Evolutionary conservation across 1,140 invertebrate genomes (phyloP).

Genomic region (Cylas formicarius): DNA sequence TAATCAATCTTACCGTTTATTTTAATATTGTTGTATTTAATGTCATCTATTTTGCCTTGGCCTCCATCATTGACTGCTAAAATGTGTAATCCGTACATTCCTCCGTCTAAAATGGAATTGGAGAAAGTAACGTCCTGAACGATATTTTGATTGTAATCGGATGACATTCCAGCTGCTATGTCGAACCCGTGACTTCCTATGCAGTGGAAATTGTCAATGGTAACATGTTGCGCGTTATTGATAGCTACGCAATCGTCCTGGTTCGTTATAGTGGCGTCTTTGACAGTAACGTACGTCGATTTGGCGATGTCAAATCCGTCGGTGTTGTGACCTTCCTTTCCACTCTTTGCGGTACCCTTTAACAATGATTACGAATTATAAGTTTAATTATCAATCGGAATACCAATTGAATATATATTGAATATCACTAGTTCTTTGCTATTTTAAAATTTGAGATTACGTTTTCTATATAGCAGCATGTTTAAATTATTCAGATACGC

Average conservation of each 20-base stretch:
- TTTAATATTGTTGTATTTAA: conserved; percentile 4
- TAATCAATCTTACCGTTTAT: conserved; percentile 6
- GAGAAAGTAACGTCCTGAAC: conserved; percentile 6
- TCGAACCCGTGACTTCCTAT: conserved; percentile 11
- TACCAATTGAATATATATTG: too few relatives aligned
- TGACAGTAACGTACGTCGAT: neutral
- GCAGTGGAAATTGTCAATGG: conserved; percentile 3
- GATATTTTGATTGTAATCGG: neutral
- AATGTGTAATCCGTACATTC: conserved; percentile 8
- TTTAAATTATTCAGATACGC: too few relatives aligned
- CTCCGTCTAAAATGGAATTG: neutral
- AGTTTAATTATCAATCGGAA: too few relatives aligned
- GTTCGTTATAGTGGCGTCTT: conserved; percentile 3
- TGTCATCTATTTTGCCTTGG: conserved; percentile 1
- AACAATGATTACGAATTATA: too few relatives aligned
- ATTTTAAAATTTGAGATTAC: too few relatives aligned
- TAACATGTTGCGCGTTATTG: conserved; percentile 4
- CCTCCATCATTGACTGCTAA: conserved; percentile 6
- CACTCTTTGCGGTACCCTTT: conserved; percentile 4
- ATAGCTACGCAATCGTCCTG: conserved; percentile 15
- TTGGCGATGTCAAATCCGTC: conserved; percentile 5
- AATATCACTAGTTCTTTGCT: too few relatives aligned
- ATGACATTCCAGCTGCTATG: conserved; percentile 7
- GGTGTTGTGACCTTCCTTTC: conserved; percentile 6
- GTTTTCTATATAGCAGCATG: too few relatives aligned